Conservation (phyloP, 2,113 vertebrate genomes). For the Struthidea cinerea region DNA sequence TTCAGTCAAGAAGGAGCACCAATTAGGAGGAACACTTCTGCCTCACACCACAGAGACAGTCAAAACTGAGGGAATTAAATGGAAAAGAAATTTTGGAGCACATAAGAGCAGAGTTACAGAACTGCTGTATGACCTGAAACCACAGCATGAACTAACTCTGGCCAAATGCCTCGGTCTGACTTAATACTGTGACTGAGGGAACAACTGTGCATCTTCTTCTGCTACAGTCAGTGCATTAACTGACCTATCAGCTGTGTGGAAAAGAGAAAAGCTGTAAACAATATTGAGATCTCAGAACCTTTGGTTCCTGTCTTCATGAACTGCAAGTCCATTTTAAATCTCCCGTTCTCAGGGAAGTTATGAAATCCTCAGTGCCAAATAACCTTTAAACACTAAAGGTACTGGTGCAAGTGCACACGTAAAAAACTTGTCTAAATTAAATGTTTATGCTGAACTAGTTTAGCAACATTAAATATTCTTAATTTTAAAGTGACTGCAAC, state of each 20-base stretch:
- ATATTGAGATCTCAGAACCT: not conserved
- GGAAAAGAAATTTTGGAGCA: not conserved
- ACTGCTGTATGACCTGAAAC: not conserved
- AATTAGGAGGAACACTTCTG: not conserved
- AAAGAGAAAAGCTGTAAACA: not conserved
- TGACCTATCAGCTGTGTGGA: not conserved
- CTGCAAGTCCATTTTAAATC: not conserved
- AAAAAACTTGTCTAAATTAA: not conserved
- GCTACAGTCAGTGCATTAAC: not conserved
- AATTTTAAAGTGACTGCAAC: not conserved
- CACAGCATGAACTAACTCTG: not conserved
- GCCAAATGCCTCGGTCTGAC: not conserved
- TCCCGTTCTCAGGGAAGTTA: not conserved
- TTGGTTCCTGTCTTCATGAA: not conserved
- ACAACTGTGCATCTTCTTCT: not conserved
- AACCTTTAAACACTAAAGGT: not conserved
- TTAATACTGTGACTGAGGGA: not conserved
- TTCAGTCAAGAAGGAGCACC: fast-evolving
- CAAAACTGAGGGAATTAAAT: not conserved
- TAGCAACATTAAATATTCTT: not conserved
- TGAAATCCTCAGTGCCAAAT: not conserved
- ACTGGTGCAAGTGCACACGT: not conserved
- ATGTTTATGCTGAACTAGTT: not conserved
- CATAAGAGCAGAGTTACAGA: not conserved
- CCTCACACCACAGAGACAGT: not conserved